A percentile compares a stretch with the other conserved stretches of the same genome.
Conservation (phyloP, 2,113 vertebrate genomes). For the Sigmodon hispidus region DNA sequence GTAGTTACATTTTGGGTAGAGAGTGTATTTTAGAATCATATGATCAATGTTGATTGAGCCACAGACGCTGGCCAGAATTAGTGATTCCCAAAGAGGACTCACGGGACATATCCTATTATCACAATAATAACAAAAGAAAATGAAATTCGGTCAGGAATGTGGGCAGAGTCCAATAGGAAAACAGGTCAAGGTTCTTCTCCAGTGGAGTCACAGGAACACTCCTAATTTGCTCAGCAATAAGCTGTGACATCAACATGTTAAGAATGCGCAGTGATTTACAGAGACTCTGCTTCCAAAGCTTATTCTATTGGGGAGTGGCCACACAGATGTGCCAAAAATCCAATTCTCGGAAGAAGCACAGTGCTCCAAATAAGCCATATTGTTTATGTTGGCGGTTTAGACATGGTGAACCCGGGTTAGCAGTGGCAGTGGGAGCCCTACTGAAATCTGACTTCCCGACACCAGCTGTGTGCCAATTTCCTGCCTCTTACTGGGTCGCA, state of each 20-base stretch:
- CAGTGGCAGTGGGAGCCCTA: background rate
- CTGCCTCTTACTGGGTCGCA: background rate
- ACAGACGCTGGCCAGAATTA: background rate
- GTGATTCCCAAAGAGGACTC: background rate
- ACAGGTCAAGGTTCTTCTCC: background rate
- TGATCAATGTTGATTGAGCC: background rate
- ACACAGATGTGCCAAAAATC: background rate
- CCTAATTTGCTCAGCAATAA: background rate
- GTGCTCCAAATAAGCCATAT: background rate
- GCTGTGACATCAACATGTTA: background rate
- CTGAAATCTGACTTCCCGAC: background rate
- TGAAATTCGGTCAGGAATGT: background rate
- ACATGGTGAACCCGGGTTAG: background rate
- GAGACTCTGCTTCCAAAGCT: background rate
- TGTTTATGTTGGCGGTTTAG: slow-evolving; percentile 32
- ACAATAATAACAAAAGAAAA: background rate
- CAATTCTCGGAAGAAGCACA: background rate
- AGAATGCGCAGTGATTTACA: background rate
- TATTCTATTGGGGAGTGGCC: background rate
- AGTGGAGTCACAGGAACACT: background rate
- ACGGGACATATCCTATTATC: background rate
- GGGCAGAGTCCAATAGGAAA: background rate
- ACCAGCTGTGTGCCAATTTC: background rate
- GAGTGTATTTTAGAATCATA: background rate
- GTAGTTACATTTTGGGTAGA: background rate